Evolutionary conservation across 2,888 invertebrate genomes (phyloP).

Genomic region (Girardia tigrina): DNA sequence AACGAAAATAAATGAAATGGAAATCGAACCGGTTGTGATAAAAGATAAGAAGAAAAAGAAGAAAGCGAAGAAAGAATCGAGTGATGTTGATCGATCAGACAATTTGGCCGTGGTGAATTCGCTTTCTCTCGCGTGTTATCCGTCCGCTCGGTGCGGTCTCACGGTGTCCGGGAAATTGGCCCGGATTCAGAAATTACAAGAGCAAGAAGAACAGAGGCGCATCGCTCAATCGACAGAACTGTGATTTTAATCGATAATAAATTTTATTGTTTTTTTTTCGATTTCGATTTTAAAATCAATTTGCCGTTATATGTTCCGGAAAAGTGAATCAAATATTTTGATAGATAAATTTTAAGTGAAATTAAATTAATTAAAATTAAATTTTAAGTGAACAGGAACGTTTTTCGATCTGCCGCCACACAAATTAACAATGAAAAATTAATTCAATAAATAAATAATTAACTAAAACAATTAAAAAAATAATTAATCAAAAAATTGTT

Average conservation of each 20-base stretch:
- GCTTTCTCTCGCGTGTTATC: neutral
- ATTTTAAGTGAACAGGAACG: no score
- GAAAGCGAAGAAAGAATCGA: neutral
- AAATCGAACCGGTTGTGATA: neutral
- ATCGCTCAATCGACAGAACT: neutral
- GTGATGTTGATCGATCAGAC: neutral
- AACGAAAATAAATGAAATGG: neutral
- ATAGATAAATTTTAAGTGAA: neutral
- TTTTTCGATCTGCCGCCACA: no score
- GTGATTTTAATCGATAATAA: neutral
- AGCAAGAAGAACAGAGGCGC: neutral
- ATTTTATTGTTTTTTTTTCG: neutral
- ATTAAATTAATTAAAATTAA: neutral
- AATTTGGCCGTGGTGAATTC: neutral
- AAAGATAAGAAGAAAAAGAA: neutral
- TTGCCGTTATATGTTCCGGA: no score
- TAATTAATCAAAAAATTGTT: no score
- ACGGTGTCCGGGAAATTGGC: slow-evolving; percentile 24
- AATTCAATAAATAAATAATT: no score
- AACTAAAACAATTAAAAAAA: no score
- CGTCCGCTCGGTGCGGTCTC: slow-evolving; percentile 25
- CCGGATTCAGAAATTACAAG: neutral
- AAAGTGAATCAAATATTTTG: no score
- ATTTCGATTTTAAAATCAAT: neutral
- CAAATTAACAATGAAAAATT: no score